A percentile compares a stretch with the other conserved stretches of the same genome.
Conservation (phyloP, 1,140 invertebrate genomes). For the Aphaenogaster ashmeadi region DNA sequence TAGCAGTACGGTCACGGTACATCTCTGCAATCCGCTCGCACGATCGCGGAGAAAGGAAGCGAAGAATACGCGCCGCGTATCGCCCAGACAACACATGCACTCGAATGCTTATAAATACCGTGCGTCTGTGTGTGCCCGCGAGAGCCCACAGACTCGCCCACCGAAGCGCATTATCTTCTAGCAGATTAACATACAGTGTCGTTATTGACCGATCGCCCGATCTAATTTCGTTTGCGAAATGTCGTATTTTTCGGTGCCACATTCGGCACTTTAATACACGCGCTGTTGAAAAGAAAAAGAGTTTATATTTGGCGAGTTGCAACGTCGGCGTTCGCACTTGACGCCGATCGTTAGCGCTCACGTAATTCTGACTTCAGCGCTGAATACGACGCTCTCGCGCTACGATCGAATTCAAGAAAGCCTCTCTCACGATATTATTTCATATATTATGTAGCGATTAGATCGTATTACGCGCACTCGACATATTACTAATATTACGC, state of each 20-base stretch:
- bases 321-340: background rate
- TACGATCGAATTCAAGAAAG: background rate
- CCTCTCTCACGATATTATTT: background rate
- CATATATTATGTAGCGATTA: background rate
- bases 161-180: constrained; percentile 7
- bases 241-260: background rate
- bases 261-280: background rate
- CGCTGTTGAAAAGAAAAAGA: background rate
- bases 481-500: background rate
- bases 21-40: background rate
- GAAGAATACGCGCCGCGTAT: background rate
- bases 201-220: constrained; percentile 33
- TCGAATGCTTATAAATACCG: background rate
- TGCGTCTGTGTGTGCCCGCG: background rate
- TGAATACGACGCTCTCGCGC: background rate
- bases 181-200: background rate
- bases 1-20: background rate
- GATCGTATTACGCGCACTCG: background rate
- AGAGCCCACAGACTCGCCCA: constrained; percentile 14
- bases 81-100: background rate
- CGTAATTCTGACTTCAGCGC: background rate
- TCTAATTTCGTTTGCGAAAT: constrained; percentile 6
- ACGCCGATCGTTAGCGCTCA: background rate
- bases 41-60: background rate
- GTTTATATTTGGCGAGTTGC: background rate